phyloP scores from a whole-genome alignment of 2,888 invertebrate genomes.

The Pseudoips prasinana region DNA sequence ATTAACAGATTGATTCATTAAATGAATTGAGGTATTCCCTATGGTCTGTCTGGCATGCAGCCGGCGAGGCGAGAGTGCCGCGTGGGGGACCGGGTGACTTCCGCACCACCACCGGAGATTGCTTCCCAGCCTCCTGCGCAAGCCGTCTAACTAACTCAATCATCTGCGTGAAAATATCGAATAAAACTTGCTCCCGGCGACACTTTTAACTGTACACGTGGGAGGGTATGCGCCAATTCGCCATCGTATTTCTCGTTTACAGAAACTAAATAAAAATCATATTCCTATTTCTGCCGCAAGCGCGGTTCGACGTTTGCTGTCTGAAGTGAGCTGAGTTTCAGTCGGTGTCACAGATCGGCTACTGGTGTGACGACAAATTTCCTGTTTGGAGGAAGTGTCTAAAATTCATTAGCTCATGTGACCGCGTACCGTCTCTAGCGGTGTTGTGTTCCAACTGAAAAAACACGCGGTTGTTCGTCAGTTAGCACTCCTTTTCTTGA shows the following conservation, averaged over 20 bases:
- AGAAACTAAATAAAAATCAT: slow-evolving; percentile 48
- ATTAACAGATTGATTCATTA: slow-evolving; percentile 41
- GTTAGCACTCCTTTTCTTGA: slow-evolving; percentile 67
- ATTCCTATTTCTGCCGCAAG: slow-evolving; percentile 38
- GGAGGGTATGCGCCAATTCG: slow-evolving; percentile 41
- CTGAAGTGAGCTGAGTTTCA: slow-evolving; percentile 35
- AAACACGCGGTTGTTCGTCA: slow-evolving; percentile 36
- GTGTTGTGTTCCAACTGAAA: slow-evolving; percentile 60
- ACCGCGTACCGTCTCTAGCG: slow-evolving; percentile 36
- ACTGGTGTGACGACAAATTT: slow-evolving; percentile 48
- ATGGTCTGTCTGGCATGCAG: slow-evolving; percentile 41
- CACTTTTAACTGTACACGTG: slow-evolving; percentile 56
- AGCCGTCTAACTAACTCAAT: slow-evolving; percentile 77
- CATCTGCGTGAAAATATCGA: slow-evolving; percentile 72
- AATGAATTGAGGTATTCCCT: slow-evolving; percentile 31
- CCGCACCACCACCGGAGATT: slow-evolving; percentile 72
- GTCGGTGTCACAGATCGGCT: slow-evolving; percentile 29
- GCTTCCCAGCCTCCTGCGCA: slow-evolving; percentile 72
- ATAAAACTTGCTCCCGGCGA: slow-evolving; percentile 62
- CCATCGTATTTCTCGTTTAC: slow-evolving; percentile 41
- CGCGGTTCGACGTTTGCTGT: slow-evolving; percentile 25
- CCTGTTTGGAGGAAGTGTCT: slow-evolving; percentile 53
- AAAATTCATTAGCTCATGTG: slow-evolving; percentile 59
- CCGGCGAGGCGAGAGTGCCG: slow-evolving; percentile 21
- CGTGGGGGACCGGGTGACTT: slow-evolving; percentile 35